Conservation (phyloP, 2,888 invertebrate genomes). For the Apoda limacodes region DNA sequence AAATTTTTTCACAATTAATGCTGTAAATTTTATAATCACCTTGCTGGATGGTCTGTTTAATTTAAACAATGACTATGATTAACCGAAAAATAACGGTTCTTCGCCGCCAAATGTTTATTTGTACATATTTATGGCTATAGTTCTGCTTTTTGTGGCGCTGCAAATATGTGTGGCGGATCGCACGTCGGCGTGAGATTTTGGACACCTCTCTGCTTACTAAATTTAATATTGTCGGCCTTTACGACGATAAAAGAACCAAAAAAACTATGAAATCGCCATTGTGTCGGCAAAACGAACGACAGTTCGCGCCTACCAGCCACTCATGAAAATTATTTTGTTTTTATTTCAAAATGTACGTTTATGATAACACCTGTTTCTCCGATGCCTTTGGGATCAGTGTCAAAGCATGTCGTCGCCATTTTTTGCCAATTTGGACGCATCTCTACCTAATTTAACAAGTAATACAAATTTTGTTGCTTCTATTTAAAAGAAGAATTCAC, state of each 20-base stretch:
- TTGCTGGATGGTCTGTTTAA: no score
- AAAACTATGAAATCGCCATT: constrained; percentile 65
- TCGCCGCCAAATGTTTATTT: constrained; percentile 66
- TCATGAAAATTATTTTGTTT: constrained; percentile 70
- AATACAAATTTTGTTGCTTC: no score
- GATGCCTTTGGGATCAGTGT: constrained; percentile 68
- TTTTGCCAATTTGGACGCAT: constrained; percentile 69
- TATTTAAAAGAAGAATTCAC: no score
- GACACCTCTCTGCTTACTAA: constrained; percentile 70
- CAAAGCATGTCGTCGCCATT: constrained; percentile 60
- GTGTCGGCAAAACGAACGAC: constrained; percentile 65
- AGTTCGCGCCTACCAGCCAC: constrained; percentile 67
- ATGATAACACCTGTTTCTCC: constrained; percentile 70
- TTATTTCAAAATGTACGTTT: constrained; percentile 69
- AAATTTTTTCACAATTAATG: no score
- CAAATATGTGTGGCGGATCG: constrained; percentile 72
- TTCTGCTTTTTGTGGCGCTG: constrained; percentile 68
- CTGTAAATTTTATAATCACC: no score
- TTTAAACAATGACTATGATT: no score
- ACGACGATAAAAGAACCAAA: constrained; percentile 53
- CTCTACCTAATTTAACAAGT: constrained; percentile 64
- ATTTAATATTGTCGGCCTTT: constrained; percentile 67
- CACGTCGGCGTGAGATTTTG: constrained; percentile 70
- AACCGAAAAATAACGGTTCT: no score
- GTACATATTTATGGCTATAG: constrained; percentile 72